Evolutionary conservation across 2,888 invertebrate genomes (phyloP).

Genomic region (Schrankia costaestrigalis): DNA sequence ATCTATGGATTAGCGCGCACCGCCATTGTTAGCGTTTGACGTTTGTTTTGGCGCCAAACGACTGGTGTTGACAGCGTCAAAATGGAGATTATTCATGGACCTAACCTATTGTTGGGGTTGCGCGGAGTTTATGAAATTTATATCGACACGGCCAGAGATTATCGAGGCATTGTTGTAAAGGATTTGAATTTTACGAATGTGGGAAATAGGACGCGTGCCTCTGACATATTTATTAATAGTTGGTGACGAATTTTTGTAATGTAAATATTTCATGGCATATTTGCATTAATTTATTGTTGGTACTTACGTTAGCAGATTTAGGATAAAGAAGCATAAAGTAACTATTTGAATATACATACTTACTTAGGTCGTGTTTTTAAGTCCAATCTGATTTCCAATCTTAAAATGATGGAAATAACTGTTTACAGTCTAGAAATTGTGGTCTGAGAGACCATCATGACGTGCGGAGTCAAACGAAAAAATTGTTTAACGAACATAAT

Average conservation of each 20-base stretch:
- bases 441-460: no score
- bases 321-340: no score
- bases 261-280: constrained; percentile 26
- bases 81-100: constrained; percentile 41
- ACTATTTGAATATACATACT: no score
- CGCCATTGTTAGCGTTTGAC: constrained; percentile 34
- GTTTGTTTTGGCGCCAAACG: constrained; percentile 39
- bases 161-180: constrained; percentile 35
- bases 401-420: no score
- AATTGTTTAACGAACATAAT: no score
- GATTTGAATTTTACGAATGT: constrained; percentile 37
- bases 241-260: constrained; percentile 21
- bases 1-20: constrained; percentile 34
- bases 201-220: constrained; percentile 34
- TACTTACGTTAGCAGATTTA: no score
- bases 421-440: no score
- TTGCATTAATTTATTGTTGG: no score
- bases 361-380: no score
- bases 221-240: constrained; percentile 36
- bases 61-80: constrained; percentile 37
- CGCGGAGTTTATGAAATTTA: constrained; percentile 37
- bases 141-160: constrained; percentile 38
- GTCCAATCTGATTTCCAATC: no score
- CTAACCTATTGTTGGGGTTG: constrained; percentile 32
- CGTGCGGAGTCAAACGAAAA: no score